Evolutionary conservation across 2,888 invertebrate genomes (phyloP).

Genomic region (Heteropelma amictum): DNA sequence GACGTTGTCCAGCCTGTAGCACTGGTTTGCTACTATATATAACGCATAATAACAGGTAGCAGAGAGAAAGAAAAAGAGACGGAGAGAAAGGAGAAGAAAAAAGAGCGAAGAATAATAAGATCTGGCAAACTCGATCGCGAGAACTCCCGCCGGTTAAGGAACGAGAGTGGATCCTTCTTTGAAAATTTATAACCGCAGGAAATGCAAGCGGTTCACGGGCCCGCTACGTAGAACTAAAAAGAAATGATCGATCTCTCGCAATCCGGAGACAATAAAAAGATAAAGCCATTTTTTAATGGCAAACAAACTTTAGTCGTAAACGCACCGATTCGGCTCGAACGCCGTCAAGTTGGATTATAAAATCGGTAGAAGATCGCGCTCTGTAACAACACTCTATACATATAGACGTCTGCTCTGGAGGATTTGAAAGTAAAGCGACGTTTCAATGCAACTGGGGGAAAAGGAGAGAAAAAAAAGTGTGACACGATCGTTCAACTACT

Average conservation of each 20-base stretch:
- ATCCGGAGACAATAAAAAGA: background rate
- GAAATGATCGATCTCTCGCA: background rate
- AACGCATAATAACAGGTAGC: slow-evolving; percentile 53
- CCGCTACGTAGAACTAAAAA: background rate
- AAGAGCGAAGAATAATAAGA: slow-evolving; percentile 44
- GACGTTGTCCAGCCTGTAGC: slow-evolving; percentile 32
- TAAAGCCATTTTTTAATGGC: no score
- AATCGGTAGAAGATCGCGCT: no score
- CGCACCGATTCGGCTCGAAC: no score
- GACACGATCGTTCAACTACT: background rate
- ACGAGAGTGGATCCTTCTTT: slow-evolving; percentile 14
- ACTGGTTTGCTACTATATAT: slow-evolving; percentile 33
- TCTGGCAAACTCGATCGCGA: slow-evolving; percentile 49
- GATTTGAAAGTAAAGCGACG: slow-evolving; percentile 1
- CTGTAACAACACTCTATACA: no score
- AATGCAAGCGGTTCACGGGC: background rate
- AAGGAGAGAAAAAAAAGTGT: background rate
- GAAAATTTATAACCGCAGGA: slow-evolving; percentile 34
- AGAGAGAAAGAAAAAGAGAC: slow-evolving; percentile 4
- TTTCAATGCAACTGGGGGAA: background rate
- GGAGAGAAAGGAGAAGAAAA: background rate
- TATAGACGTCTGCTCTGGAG: background rate
- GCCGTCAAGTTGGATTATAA: background rate
- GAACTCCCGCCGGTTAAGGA: slow-evolving; percentile 34
- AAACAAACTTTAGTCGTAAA: no score